Conservation (phyloP, 2,113 vertebrate genomes). For the Oncorhynchus tshawytscha region DNA sequence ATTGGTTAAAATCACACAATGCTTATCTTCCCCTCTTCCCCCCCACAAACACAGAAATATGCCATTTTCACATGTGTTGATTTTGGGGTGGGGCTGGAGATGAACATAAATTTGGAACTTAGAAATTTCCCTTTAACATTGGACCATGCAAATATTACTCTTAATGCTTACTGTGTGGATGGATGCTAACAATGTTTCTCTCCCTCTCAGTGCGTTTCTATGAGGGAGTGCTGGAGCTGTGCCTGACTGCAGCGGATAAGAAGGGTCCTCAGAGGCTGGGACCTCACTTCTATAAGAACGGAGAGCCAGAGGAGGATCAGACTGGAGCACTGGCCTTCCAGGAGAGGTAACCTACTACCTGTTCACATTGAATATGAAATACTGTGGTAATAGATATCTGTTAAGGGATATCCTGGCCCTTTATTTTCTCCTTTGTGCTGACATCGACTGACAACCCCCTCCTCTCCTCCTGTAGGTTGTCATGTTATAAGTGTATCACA, state of each 20-base stretch:
- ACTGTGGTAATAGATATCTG: neutral
- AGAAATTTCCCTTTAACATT: too few species aligned
- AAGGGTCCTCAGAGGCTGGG: slow-evolving; percentile 95
- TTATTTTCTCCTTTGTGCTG: neutral
- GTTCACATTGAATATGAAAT: neutral
- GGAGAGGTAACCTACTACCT: slow-evolving; percentile 74
- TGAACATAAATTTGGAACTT: too few species aligned
- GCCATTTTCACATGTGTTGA: neutral
- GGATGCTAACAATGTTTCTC: neutral
- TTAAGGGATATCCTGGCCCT: neutral
- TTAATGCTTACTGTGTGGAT: neutral
- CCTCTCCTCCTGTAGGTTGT: slow-evolving; percentile 74
- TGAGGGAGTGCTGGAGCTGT: slow-evolving; percentile 93
- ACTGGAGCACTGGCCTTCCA: slow-evolving; percentile 91
- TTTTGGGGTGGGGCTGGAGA: too few species aligned
- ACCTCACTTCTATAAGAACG: slow-evolving; percentile 96
- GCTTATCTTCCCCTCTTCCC: neutral
- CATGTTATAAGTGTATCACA: slow-evolving; percentile 94
- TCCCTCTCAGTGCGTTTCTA: slow-evolving; percentile 87
- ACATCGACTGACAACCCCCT: neutral
- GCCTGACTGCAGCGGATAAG: slow-evolving; percentile 91
- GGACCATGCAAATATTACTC: too few species aligned
- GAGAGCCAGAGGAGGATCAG: slow-evolving; percentile 91
- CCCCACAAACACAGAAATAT: slow-evolving; percentile 40
- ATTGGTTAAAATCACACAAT: too few species aligned